Evolutionary conservation across 2,113 vertebrate genomes (phyloP), one percentile per base, ranked within the genome.

Genomic region (Aphyosemion australe): DNA sequence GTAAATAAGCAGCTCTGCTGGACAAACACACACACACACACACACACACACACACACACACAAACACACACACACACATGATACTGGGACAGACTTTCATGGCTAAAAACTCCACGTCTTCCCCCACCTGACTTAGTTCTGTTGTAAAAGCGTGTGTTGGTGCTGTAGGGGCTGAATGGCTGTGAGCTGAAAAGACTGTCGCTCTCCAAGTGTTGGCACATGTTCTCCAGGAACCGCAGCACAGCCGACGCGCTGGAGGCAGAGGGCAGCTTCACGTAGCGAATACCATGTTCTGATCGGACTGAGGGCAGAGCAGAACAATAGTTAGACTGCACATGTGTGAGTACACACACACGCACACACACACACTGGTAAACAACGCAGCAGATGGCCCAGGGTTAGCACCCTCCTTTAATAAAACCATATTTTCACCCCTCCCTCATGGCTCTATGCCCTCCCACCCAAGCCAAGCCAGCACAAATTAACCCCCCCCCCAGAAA

Each of bases 111-210:
- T 45, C 12, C 12, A 55, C 18, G 19, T 31, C 9, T 67, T n/a
- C n/a, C n/a, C 72, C 53, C 58, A 89, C 90, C 90, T 88, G 87
- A 89, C 74, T 89, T 91, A 49, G 87, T 84, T 73, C 87, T 76
- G 72, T 82, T 87, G 69, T 87, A 91, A 69, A 87, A 87, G 58
- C 80, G 84, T 8, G 83, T 62, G 80, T 82, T 90, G 71, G 76
- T 85, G 66, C 16, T 71, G 72, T 78, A 94, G 46, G 95, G 92
- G 75, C 92, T 96, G 88, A 98, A 98, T 9, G 97, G 96, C 75
- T 99, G 95, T 68, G 96, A 98, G 88, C 97, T 97, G 80, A 99
- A 96, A 66, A 99, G 90, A 70, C 94, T 95, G 91, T 96, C 96
- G 61, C 96, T 98, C 65, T 98, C 93, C 69, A 99, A 87, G 76